Percentiles rank a stretch among this genome's conserved stretches.
phyloP scores from a whole-genome alignment of 2,797 vertebrate species.

The Neostethus bicornis region DNA sequence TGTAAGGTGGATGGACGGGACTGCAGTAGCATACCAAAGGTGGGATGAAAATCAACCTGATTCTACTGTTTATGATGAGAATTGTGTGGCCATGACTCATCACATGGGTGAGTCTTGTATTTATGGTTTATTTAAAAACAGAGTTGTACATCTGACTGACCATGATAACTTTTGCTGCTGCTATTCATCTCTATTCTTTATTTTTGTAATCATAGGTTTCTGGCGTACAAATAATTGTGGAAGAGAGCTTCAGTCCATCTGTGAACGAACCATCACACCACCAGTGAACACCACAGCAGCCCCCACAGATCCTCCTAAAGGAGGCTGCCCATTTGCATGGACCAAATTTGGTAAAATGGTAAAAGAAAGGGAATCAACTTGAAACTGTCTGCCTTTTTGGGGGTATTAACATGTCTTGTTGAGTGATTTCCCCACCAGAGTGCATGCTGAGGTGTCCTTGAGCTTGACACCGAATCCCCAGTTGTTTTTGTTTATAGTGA shows the following conservation, averaged over 20 bases:
- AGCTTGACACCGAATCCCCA: too few species aligned
- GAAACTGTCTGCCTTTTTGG: too few species aligned
- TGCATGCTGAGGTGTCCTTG: too few species aligned
- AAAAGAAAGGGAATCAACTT: constrained; percentile 25
- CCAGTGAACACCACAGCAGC: constrained; percentile 60
- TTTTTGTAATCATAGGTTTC: constrained; percentile 47
- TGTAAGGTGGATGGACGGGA: constrained; percentile 74
- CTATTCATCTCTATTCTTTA: not conserved
- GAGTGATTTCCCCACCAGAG: too few species aligned
- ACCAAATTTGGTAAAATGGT: constrained; percentile 67
- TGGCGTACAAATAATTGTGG: constrained; percentile 71
- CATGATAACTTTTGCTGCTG: constrained; percentile 3
- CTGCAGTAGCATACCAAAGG: constrained; percentile 39
- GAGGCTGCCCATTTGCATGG: constrained; percentile 63
- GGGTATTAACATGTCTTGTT: too few species aligned
- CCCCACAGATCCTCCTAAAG: constrained; percentile 54
- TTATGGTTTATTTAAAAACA: not conserved
- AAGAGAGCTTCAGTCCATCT: constrained; percentile 54
- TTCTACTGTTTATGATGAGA: constrained; percentile 49
- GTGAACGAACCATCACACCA: constrained; percentile 49
- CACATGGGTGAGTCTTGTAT: constrained; percentile 60
- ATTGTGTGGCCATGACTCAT: constrained; percentile 62
- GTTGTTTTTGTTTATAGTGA: too few species aligned
- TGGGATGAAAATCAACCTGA: constrained; percentile 73
- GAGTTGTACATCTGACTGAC: not conserved